A percentile compares a stretch with the other conserved stretches of the same genome.
Conservation (phyloP, 2,888 invertebrate species). For the Gari tellinella region DNA sequence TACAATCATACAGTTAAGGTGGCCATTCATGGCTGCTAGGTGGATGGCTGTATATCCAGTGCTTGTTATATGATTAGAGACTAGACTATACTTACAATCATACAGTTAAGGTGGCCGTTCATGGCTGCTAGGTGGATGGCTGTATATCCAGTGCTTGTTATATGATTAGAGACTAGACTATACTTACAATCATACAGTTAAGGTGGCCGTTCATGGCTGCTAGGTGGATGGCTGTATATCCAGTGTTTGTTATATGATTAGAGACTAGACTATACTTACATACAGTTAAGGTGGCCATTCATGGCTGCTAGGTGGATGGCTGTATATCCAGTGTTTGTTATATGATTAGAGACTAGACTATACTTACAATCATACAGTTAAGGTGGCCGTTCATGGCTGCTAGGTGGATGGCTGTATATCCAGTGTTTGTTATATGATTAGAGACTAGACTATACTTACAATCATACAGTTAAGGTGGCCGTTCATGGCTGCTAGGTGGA, state of each 20-base stretch:
- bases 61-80: too few species aligned
- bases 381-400: conserved; percentile 82
- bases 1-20: conserved; percentile 80
- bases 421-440: conserved; percentile 80
- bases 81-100: conserved; percentile 73
- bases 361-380: conserved; percentile 79
- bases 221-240: conserved; percentile 81
- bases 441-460: too few species aligned
- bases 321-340: conserved; percentile 81
- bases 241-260: conserved; percentile 79
- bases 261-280: too few species aligned
- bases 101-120: conserved; percentile 80
- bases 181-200: conserved; percentile 79
- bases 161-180: too few species aligned
- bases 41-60: conserved; percentile 81
- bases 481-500: conserved; percentile 81
- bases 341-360: too few species aligned
- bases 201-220: conserved; percentile 82
- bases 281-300: conserved; percentile 80
- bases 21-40: conserved; percentile 81
- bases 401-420: conserved; percentile 81
- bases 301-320: conserved; percentile 81
- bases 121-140: conserved; percentile 81
- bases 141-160: conserved; percentile 80
- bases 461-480: conserved; percentile 80